Percentiles rank a stretch among this genome's conserved stretches.
Evolutionary conservation across 1,140 invertebrate species (phyloP).

Genomic region (Drosophila elegans): DNA sequence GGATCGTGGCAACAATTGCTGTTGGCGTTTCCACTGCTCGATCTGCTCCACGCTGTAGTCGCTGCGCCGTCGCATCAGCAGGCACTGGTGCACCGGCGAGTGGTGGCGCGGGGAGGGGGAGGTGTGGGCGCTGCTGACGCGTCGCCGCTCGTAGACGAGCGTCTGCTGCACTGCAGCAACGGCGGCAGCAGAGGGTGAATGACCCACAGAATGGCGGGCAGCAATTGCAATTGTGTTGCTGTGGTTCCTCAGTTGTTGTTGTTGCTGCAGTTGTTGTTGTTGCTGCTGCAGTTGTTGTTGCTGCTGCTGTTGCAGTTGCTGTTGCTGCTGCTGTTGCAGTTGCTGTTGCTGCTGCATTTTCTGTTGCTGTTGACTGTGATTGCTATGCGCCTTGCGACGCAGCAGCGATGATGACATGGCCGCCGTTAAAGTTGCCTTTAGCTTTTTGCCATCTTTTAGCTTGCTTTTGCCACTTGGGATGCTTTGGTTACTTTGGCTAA

Average conservation of each 20-base stretch:
- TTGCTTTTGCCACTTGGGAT: conserved; percentile 45
- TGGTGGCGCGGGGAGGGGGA: conserved; percentile 63
- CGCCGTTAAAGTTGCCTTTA: conserved; percentile 70
- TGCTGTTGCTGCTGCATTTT: conserved; percentile 38
- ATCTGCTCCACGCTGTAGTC: conserved; percentile 78
- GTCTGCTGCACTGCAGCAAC: conserved; percentile 56
- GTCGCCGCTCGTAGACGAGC: conserved; percentile 69
- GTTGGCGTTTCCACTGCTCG: conserved; percentile 75
- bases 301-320: conserved; percentile 18
- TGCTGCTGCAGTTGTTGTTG: conserved; percentile 44
- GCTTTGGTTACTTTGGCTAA: conserved; percentile 14
- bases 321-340: conserved; percentile 22
- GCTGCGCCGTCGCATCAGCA: conserved; percentile 77
- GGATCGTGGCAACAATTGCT: conserved; percentile 52
- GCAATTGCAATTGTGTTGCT: conserved; percentile 66
- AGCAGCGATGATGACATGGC: conserved; percentile 70
- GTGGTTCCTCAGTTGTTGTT: conserved; percentile 17
- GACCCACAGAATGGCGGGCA: conserved; percentile 59
- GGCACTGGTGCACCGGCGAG: conserved; percentile 73
- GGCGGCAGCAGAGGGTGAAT: conserved; percentile 60
- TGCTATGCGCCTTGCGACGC: conserved; percentile 64
- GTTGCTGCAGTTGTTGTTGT: conserved; percentile 57
- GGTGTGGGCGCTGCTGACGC: conserved; percentile 61
- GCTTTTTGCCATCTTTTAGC: conserved; percentile 66
- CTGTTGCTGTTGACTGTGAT: conserved; percentile 37